Evolutionary conservation across 2,888 invertebrate species (phyloP), one percentile per base, ranked within the genome.

Genomic region (Synergus laeviventris): DNA sequence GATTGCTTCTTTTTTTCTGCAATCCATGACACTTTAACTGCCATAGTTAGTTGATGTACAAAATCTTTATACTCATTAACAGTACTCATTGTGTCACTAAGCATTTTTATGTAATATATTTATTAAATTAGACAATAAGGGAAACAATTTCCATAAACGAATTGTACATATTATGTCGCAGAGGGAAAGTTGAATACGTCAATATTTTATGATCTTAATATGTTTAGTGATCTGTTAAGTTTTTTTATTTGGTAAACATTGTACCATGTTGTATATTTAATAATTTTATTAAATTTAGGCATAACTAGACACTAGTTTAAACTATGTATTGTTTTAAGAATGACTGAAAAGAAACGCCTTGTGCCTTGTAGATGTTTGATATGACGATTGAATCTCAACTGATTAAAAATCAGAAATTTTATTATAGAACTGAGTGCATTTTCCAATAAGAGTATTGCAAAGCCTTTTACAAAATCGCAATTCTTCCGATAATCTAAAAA

Each of bases 171-270:
- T 16, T 74, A 76, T 16, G 31, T 24, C 75, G 59, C 38, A 49
- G 62, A 74, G 1, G 21, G 14, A 59, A 59, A 21, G 14, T 21
- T 59, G 12, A 12, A 14, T 54, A 54, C 18, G n/a, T 59, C 56
- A 59, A 59, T 59, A 59, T 24, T 54, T 54, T 24, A 59, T 14
- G 56, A 24, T 4, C 56, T 59, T 74, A 76, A 76, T 64, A 16
- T 45, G n/a, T 77, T 80, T 83, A 82, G 80, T 79, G 76, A 82
- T 80, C 84, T 86, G 86, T 87, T 88, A 87, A 86, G 86, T 87
- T 87, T 88, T 85, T 74, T 83, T 82, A 81, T 76, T 83, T 82
- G 81, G 82, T 81, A 18, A 56, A 61, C 73, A 64, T 45, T 76
- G 38, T 74, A 77, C 61, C 60, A 66, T 74, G 77, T 79, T 77